A percentile compares a stretch with the other conserved stretches of the same genome.
Evolutionary conservation across 2,113 vertebrate species (phyloP).

Genomic region (Bombycilla garrulus): DNA sequence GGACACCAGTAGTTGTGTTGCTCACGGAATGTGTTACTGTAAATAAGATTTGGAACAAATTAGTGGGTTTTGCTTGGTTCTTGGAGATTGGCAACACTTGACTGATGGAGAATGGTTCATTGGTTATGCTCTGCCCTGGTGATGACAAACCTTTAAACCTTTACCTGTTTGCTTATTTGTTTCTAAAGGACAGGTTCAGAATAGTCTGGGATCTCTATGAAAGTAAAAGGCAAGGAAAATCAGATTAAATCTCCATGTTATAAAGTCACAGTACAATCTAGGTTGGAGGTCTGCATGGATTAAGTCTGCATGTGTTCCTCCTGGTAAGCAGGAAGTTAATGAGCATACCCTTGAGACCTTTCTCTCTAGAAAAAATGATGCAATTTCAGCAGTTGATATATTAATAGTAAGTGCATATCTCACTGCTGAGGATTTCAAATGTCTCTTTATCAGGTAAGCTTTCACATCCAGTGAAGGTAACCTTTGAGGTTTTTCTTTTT

Average conservation of each 20-base stretch:
- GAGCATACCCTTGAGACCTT: neutral
- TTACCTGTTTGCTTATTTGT: neutral
- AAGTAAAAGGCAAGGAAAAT: neutral
- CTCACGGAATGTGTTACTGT: neutral
- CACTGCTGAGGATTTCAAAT: neutral
- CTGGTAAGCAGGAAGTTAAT: neutral
- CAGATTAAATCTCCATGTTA: neutral
- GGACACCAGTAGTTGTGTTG: neutral
- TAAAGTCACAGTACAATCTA: neutral
- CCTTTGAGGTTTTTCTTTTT: slow-evolving; percentile 7
- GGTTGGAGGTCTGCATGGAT: neutral
- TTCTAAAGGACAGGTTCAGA: neutral
- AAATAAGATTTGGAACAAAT: neutral
- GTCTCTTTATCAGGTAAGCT: neutral
- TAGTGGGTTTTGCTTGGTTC: neutral
- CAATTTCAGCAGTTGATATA: neutral
- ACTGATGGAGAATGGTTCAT: neutral
- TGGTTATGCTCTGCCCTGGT: neutral
- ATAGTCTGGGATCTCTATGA: neutral
- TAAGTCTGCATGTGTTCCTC: neutral
- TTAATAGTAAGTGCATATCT: neutral
- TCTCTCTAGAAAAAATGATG: neutral
- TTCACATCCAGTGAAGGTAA: neutral
- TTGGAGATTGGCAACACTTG: neutral
- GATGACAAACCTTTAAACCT: neutral